Percentiles rank a stretch among this genome's conserved stretches.
phyloP scores from a whole-genome alignment of 2,888 invertebrate species.

The Agrypnus murinus region DNA sequence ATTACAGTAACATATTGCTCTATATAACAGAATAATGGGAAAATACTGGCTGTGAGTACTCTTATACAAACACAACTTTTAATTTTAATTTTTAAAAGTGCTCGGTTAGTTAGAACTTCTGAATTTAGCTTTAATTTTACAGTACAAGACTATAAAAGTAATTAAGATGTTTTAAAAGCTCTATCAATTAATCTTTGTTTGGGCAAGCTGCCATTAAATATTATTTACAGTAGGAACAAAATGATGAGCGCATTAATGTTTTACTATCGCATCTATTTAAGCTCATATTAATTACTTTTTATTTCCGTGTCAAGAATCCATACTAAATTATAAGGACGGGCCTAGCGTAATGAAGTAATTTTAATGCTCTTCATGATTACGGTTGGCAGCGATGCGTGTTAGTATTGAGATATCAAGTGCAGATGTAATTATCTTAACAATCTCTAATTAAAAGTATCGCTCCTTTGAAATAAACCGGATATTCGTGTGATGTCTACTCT shows the following conservation, averaged over 20 bases:
- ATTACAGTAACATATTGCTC: slow-evolving; percentile 41
- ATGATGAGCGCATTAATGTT: slow-evolving; percentile 12
- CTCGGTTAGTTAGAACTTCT: no score
- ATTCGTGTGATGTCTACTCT: slow-evolving; percentile 20
- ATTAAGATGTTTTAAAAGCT: no score
- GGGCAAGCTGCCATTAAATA: no score
- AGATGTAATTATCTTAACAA: slow-evolving; percentile 62
- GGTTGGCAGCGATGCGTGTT: slow-evolving; percentile 60
- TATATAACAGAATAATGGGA: slow-evolving; percentile 36
- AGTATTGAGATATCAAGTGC: slow-evolving; percentile 60
- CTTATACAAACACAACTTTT: slow-evolving; percentile 11
- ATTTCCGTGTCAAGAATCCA: slow-evolving; percentile 27
- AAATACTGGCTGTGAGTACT: slow-evolving; percentile 20
- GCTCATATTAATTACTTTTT: slow-evolving; percentile 30
- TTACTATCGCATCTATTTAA: slow-evolving; percentile 3
- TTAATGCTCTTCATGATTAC: slow-evolving; percentile 57
- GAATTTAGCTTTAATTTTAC: no score
- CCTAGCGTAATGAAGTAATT: slow-evolving; percentile 64
- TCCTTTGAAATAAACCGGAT: slow-evolving; percentile 37
- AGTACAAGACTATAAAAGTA: no score
- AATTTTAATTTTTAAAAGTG: slow-evolving; percentile 18
- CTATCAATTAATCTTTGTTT: no score
- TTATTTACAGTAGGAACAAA: neutral
- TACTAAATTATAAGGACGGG: slow-evolving; percentile 62
- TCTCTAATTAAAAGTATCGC: slow-evolving; percentile 61